Evolutionary conservation across 2,113 vertebrate species (phyloP), one percentile per base, ranked within the genome.

Genomic region (Hippocampus mohnikei): DNA sequence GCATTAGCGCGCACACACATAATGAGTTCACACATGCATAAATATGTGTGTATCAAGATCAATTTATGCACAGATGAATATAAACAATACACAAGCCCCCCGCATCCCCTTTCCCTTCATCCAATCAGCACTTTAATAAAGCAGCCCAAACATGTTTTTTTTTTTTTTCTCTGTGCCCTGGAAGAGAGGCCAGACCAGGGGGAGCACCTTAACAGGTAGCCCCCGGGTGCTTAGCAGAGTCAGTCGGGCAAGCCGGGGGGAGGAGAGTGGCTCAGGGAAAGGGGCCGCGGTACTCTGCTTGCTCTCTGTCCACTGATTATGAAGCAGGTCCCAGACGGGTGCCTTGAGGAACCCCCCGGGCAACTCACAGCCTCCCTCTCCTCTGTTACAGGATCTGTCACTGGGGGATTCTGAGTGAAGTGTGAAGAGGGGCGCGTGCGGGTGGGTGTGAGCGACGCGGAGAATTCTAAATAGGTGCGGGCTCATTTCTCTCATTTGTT

Each of bases 301-400:
- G 85, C 89, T 90, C 84, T 89, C 88, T 90, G 88, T 91, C 90
- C 88, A 88, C 88, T 91, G 88, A 91, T 91, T 90, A 91, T 90
- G 88, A 89, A 88, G 88, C 88, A 87, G 88, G 90, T 91, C 90
- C 90, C 90, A 91, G 87, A 85, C 88, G 88, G 88, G 90, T 88
- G 90, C 90, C 90, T 91, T 88, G 75, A 88, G 90, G 90, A 90
- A 86, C 88, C 88, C 90, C 88, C 88, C 88, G 86, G 90, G 90
- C 90, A 88, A 91, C 88, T 88, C 83, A 87, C 88, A 88, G 88
- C 84, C 87, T 91, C 87, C 88, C 87, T 90, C 87, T 89, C 90
- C 88, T 90, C 85, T 84, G 88, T 90, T 89, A 88, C 87, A 84
- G 84, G 87, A 91, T 89, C 88, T 87, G 90, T 90, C 88, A 77